Conservation (phyloP, 2,797 vertebrate genomes). For the Argyrosomus regius region DNA sequence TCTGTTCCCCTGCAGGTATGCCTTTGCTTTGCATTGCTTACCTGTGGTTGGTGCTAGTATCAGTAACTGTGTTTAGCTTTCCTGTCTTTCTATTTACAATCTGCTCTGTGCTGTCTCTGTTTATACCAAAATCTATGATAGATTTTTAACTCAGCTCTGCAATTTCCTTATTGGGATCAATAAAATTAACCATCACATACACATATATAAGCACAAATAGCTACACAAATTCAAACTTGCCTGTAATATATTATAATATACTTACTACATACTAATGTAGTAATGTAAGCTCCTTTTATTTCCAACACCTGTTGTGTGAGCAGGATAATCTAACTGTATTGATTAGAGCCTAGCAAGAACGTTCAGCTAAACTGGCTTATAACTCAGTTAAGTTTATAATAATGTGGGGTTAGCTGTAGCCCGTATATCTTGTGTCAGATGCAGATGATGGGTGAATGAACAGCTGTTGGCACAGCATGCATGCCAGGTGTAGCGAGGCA, state of each 20-base stretch:
- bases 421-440: constrained; percentile 46
- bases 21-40: no score
- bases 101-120: neutral
- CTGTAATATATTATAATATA: neutral
- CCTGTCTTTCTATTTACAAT: neutral
- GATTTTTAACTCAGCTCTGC: neutral
- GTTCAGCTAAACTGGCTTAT: constrained; percentile 16
- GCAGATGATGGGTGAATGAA: constrained; percentile 51
- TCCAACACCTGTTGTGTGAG: constrained; percentile 33
- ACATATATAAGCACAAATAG: neutral
- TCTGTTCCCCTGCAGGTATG: no score
- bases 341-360: constrained; percentile 17
- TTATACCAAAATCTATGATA: constrained; percentile 14
- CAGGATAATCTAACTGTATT: constrained; percentile 21
- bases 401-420: constrained; percentile 46
- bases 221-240: neutral
- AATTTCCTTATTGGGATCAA: constrained; percentile 18
- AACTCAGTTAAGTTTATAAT: constrained; percentile 41
- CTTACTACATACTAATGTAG: neutral
- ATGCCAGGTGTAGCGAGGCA: constrained; percentile 42
- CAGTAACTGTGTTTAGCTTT: neutral
- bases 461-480: constrained; percentile 56
- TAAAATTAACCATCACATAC: neutral
- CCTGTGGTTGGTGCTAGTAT: neutral
- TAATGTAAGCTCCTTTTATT: constrained; percentile 7